These are phyloP conservation scores for Bhutanitis thaidina DNA, from an alignment of 2,888 invertebrate genomes.

Conservation along the genomic window DNA sequence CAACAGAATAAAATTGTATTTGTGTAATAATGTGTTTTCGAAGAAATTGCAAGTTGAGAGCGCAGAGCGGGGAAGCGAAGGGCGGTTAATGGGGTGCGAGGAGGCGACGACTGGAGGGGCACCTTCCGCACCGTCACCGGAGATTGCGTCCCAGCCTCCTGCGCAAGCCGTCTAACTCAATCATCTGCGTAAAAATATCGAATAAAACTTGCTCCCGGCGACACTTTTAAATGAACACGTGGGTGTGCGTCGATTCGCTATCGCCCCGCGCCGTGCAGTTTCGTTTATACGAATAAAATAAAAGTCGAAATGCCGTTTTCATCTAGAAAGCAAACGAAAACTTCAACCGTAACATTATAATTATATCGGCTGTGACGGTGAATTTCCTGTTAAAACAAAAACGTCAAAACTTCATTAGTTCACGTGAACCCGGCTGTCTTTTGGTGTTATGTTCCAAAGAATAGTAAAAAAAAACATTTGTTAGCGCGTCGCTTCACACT, in stretches of 20 bases:
- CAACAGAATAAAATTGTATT: neutral
- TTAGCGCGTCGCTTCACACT: conserved; percentile 54
- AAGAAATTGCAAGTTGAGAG: conserved; percentile 12
- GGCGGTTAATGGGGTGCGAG: conserved; percentile 23
- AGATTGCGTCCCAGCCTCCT: conserved; percentile 72
- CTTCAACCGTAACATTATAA: conserved; percentile 15
- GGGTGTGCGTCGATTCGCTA: conserved; percentile 36
- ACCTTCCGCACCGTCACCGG: conserved; percentile 59
- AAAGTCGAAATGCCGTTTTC: conserved; percentile 39
- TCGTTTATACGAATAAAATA: conserved; percentile 31
- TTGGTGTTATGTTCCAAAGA: conserved; percentile 55
- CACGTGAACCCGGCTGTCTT: conserved; percentile 42
- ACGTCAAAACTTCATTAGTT: conserved; percentile 34
- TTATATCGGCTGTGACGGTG: conserved; percentile 38
- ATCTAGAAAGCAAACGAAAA: conserved; percentile 8
- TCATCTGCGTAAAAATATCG: conserved; percentile 70
- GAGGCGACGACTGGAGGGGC: conserved; percentile 27
- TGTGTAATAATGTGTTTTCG: neutral
- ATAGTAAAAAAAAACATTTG: conserved; percentile 49
- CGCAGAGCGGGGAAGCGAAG: conserved; percentile 21
- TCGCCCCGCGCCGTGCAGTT: conserved; percentile 29
- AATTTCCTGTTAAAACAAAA: conserved; percentile 53
- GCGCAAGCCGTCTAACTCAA: conserved; percentile 72
- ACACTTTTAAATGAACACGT: conserved; percentile 53
- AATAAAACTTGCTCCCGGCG: conserved; percentile 59